phyloP scores from a whole-genome alignment of 2,113 vertebrate genomes.

The Psophia crepitans region DNA sequence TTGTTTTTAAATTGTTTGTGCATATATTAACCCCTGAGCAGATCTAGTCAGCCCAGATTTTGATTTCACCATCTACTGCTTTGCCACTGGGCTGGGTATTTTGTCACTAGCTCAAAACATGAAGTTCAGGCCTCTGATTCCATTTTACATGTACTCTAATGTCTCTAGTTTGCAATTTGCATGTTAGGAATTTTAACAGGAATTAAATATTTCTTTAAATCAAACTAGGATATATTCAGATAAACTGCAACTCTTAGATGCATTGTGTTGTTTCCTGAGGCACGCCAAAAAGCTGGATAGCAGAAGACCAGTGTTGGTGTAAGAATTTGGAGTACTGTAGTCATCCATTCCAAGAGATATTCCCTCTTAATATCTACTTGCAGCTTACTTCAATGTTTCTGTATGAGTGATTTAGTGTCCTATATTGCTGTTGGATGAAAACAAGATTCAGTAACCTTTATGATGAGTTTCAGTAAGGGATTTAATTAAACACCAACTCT shows the following conservation, averaged over 20 bases:
- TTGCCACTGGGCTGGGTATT: not conserved
- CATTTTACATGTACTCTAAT: not conserved
- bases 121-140: not conserved
- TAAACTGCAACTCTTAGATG: not conserved
- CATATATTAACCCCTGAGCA: not conserved
- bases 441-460: not conserved
- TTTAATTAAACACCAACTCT: conserved; percentile 5
- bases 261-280: not conserved
- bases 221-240: not conserved
- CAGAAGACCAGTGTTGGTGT: not conserved
- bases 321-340: not conserved
- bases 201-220: not conserved
- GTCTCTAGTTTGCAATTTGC: not conserved
- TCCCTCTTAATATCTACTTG: not conserved
- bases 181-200: not conserved
- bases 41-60: not conserved
- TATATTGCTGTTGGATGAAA: not conserved
- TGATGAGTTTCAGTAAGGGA: not conserved
- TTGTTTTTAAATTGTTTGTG: rapidly evolving
- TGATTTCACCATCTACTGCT: not conserved
- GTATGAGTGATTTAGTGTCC: not conserved
- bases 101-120: not conserved
- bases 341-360: not conserved
- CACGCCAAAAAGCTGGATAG: not conserved
- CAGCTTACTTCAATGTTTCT: not conserved